Conservation (phyloP, 2,797 vertebrate species). For the Crax fasciolata region DNA sequence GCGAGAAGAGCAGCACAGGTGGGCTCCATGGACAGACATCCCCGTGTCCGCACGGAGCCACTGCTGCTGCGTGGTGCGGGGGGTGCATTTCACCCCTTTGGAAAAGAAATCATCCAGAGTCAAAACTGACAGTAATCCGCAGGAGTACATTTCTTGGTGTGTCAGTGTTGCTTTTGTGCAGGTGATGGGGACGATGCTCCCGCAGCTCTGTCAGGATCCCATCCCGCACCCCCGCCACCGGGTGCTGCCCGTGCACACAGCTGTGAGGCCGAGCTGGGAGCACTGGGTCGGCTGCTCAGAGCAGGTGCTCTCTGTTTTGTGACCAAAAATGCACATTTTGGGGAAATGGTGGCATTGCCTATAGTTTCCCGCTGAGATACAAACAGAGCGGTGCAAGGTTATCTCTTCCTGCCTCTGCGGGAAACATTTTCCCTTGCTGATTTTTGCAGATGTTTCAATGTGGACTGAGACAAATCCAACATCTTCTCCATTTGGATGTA, state of each 20-base stretch:
- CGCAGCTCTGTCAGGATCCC: neutral
- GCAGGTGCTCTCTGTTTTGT: neutral
- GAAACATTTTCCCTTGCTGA: neutral
- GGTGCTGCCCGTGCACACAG: neutral
- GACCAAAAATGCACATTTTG: neutral
- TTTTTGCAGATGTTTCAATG: conserved; percentile 44
- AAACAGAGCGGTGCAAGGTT: conserved; percentile 15
- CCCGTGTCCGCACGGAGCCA: fast-evolving
- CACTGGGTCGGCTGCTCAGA: neutral
- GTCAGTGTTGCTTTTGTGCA: neutral
- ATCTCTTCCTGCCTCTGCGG: conserved; percentile 14
- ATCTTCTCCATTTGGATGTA: conserved; percentile 44
- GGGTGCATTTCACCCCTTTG: neutral
- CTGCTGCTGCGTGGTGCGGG: neutral
- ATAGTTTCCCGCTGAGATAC: neutral
- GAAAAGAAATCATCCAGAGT: neutral
- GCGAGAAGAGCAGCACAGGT: neutral
- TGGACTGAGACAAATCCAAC: conserved; percentile 39
- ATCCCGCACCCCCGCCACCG: neutral
- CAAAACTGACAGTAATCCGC: neutral
- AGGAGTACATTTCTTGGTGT: neutral
- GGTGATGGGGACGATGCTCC: neutral
- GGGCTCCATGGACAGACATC: neutral
- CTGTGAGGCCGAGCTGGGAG: neutral
- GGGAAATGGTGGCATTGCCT: neutral